Evolutionary conservation across 2,888 invertebrate genomes (phyloP).

Genomic region (Ornithoptera priamus): DNA sequence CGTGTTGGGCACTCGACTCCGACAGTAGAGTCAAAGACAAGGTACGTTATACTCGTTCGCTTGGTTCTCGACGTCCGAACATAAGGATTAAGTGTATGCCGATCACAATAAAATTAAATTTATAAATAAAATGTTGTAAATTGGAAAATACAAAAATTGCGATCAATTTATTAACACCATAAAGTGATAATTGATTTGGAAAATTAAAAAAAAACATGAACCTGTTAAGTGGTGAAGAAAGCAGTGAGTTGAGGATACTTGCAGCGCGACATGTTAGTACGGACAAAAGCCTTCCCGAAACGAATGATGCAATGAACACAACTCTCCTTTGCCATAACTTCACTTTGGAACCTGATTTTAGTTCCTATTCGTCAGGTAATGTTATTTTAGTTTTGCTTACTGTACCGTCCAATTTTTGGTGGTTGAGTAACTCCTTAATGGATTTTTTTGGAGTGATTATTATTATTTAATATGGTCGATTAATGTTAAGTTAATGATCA

Average conservation of each 20-base stretch:
- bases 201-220: slow-evolving; percentile 49
- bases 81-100: slow-evolving; percentile 16
- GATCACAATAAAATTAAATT: slow-evolving; percentile 23
- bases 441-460: background rate
- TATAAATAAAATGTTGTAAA: slow-evolving; percentile 10
- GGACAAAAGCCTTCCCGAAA: slow-evolving; percentile 49
- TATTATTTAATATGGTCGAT: background rate
- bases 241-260: slow-evolving; percentile 48
- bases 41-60: slow-evolving; percentile 29
- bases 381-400: slow-evolving; percentile 18
- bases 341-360: slow-evolving; percentile 64
- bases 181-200: slow-evolving; percentile 18
- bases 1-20: slow-evolving; percentile 37
- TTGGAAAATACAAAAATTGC: slow-evolving; percentile 23
- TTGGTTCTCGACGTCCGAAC: slow-evolving; percentile 17
- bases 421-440: slow-evolving; percentile 14
- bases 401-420: background rate
- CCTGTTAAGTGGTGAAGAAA: slow-evolving; percentile 57
- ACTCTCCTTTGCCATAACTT: slow-evolving; percentile 64
- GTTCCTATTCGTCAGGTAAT: slow-evolving; percentile 65
- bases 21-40: slow-evolving; percentile 35
- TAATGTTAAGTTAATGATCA: background rate
- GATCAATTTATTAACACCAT: slow-evolving; percentile 17
- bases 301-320: slow-evolving; percentile 59
- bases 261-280: slow-evolving; percentile 60